These are phyloP conservation scores for Stercorarius parasiticus DNA, from an alignment of 2,113 vertebrate species.

Conservation along the genomic window DNA sequence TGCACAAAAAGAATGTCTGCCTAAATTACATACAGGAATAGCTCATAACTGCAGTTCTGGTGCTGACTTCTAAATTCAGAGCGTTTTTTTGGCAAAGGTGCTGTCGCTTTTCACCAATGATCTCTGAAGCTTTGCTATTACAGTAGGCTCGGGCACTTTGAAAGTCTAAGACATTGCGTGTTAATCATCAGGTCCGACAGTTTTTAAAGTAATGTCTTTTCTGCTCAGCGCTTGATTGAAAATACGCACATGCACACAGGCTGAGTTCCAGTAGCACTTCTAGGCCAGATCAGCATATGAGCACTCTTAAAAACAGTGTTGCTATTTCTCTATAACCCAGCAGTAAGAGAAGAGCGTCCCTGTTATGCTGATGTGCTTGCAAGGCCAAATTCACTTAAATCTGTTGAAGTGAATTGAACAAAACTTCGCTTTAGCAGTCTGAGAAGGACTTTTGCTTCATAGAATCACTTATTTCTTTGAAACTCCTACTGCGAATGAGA, in stretches of 20 bases:
- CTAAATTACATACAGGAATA: neutral
- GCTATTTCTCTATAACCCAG: neutral
- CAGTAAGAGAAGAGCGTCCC: neutral
- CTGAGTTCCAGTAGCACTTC: neutral
- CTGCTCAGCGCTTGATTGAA: neutral
- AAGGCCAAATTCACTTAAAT: neutral
- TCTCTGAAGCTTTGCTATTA: neutral
- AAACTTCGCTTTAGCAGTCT: neutral
- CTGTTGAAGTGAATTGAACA: neutral
- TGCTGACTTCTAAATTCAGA: neutral
- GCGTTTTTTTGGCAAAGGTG: neutral
- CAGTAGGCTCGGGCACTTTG: neutral
- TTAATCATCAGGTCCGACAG: neutral
- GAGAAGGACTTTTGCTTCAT: neutral
- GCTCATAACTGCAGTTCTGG: neutral
- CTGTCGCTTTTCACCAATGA: neutral
- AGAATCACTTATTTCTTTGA: neutral
- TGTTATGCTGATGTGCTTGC: neutral
- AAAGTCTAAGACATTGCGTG: neutral
- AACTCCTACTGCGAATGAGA: neutral
- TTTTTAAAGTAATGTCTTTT: neutral
- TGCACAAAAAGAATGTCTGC: neutral
- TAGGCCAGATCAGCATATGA: neutral
- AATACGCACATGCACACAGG: rapidly evolving
- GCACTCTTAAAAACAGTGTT: neutral